Percentiles rank a stretch among this genome's conserved stretches.
These are phyloP conservation scores for Peromyscus polionotus DNA, from an alignment of 2,113 vertebrate species.

Conservation along the genomic window DNA sequence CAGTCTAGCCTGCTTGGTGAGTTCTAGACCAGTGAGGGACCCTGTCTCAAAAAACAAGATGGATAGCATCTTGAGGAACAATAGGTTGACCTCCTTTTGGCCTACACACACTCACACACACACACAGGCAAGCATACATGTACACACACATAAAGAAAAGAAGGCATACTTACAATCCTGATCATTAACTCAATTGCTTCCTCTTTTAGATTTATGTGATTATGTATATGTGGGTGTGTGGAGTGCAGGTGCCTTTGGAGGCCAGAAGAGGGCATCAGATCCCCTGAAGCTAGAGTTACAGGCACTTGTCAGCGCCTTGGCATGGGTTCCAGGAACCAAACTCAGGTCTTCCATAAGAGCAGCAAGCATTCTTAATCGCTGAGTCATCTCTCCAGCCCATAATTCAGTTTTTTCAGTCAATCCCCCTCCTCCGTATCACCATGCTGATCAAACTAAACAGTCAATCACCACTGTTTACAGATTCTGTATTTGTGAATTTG, in stretches of 20 bases:
- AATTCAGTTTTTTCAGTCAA: neutral
- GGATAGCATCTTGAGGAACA: neutral
- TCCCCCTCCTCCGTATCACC: neutral
- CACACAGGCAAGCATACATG: neutral
- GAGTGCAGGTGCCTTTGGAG: neutral
- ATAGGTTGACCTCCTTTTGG: neutral
- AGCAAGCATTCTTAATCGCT: neutral
- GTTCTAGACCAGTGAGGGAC: neutral
- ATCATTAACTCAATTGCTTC: neutral
- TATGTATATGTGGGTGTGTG: neutral
- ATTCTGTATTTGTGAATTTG: neutral
- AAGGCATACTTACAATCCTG: neutral
- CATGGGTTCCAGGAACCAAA: neutral
- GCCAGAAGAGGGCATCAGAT: neutral
- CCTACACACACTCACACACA: neutral
- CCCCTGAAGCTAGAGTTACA: neutral
- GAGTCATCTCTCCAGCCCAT: neutral
- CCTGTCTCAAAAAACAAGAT: neutral
- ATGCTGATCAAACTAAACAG: slow-evolving; percentile 6
- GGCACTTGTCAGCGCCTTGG: neutral
- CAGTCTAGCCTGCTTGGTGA: neutral
- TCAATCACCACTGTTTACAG: neutral
- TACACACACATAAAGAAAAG: neutral
- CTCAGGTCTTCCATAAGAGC: neutral
- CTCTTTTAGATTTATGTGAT: neutral